phyloP scores from a whole-genome alignment of 1,140 invertebrate genomes.

The Fopius arisanus region DNA sequence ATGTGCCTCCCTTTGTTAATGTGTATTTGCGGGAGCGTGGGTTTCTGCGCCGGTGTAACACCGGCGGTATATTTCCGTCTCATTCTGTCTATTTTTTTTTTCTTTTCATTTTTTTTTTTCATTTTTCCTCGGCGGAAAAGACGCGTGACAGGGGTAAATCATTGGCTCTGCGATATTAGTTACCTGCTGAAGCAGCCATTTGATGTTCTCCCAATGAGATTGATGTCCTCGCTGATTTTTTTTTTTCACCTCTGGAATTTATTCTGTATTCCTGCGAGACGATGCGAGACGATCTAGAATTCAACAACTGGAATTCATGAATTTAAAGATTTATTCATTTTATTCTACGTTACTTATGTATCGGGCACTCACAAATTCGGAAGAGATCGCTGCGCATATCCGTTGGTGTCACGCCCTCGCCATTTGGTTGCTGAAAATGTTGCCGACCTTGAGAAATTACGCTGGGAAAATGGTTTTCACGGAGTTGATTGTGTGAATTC shows the following conservation, averaged over 20 bases:
- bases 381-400: neutral
- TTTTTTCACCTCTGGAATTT: neutral
- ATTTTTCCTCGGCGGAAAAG: conserved; percentile 10
- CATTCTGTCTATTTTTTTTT: neutral
- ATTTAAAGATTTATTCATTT: neutral
- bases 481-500: neutral
- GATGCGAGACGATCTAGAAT: neutral
- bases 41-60: conserved; percentile 1
- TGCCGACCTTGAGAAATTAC: too few species aligned
- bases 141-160: neutral
- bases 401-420: too few species aligned
- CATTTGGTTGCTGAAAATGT: too few species aligned
- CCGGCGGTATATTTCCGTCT: neutral
- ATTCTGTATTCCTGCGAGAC: neutral
- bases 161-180: neutral
- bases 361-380: neutral
- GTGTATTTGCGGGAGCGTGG: neutral
- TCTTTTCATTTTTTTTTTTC: neutral
- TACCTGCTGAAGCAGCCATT: too few species aligned
- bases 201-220: neutral
- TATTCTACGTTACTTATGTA: neutral
- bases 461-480: neutral
- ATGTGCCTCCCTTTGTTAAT: neutral
- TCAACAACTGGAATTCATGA: neutral
- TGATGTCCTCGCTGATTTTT: neutral